Evolutionary conservation across 2,113 vertebrate species (phyloP).

Genomic region (Menura novaehollandiae): DNA sequence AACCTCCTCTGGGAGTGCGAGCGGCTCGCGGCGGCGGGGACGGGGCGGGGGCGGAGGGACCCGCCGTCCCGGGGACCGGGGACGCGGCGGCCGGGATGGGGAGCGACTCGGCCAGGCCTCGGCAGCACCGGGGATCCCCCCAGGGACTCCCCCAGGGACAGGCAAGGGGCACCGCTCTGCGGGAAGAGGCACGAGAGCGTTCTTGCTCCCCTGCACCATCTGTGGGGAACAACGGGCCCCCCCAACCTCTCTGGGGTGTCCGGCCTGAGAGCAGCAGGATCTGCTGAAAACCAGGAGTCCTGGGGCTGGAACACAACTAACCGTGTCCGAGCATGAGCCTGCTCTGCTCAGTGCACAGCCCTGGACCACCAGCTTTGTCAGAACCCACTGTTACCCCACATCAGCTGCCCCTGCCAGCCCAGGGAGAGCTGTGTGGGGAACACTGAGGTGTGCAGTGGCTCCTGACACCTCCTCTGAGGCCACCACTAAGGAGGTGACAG

Average conservation of each 20-base stretch:
- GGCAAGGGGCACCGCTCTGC: neutral
- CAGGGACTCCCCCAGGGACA: neutral
- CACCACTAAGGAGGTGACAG: neutral
- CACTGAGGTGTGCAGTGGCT: rapidly evolving
- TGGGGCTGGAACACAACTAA: rapidly evolving
- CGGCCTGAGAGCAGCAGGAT: rapidly evolving
- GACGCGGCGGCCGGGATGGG: neutral
- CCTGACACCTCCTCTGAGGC: neutral
- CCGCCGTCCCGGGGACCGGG: neutral
- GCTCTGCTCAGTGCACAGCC: rapidly evolving
- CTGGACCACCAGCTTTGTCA: neutral
- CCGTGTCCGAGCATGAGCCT: rapidly evolving
- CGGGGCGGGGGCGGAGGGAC: constrained; percentile 13
- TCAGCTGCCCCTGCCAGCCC: neutral
- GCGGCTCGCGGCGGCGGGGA: neutral
- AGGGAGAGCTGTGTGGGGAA: rapidly evolving
- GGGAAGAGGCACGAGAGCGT: rapidly evolving
- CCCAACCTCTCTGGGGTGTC: neutral
- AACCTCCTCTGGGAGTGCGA: constrained; percentile 41
- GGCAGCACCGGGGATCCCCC: neutral
- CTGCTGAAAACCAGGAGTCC: neutral
- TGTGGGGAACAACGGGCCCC: rapidly evolving
- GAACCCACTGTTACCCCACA: rapidly evolving
- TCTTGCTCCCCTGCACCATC: rapidly evolving
- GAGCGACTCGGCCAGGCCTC: neutral